Conservation (phyloP, 2,888 invertebrate genomes). For the Aspidapion aeneum region DNA sequence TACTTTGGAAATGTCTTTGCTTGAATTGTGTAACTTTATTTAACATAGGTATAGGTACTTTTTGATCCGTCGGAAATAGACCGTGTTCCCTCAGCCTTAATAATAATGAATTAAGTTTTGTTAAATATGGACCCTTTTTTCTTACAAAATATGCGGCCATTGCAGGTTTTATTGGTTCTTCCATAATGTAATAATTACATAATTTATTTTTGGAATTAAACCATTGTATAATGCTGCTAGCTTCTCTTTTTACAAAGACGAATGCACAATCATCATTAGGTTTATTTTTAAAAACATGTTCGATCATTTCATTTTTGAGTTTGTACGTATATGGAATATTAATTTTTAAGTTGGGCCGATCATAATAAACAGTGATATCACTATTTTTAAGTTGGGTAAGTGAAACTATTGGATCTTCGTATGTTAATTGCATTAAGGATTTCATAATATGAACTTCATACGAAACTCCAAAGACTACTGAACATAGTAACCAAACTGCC, state of each 20-base stretch:
- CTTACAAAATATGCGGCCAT: neutral
- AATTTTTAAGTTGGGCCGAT: neutral
- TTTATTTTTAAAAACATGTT: neutral
- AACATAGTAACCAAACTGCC: neutral
- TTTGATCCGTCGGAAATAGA: neutral
- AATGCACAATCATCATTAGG: neutral
- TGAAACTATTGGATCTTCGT: neutral
- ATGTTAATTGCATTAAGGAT: neutral
- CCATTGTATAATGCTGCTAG: neutral
- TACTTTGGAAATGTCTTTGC: neutral
- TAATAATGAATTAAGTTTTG: neutral
- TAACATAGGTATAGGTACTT: neutral
- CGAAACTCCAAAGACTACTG: neutral
- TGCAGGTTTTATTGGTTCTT: neutral
- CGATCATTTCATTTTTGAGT: neutral
- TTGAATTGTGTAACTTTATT: neutral
- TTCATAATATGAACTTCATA: neutral
- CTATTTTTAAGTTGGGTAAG: neutral
- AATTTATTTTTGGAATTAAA: neutral
- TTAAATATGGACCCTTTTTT: neutral
- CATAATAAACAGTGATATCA: neutral
- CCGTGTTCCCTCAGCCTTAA: neutral
- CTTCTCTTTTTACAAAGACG: neutral
- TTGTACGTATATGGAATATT: neutral
- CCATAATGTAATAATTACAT: neutral